Percentiles rank a stretch among this genome's conserved stretches.
Evolutionary conservation across 2,113 vertebrate genomes (phyloP).

Genomic region (Bufo gargarizans): DNA sequence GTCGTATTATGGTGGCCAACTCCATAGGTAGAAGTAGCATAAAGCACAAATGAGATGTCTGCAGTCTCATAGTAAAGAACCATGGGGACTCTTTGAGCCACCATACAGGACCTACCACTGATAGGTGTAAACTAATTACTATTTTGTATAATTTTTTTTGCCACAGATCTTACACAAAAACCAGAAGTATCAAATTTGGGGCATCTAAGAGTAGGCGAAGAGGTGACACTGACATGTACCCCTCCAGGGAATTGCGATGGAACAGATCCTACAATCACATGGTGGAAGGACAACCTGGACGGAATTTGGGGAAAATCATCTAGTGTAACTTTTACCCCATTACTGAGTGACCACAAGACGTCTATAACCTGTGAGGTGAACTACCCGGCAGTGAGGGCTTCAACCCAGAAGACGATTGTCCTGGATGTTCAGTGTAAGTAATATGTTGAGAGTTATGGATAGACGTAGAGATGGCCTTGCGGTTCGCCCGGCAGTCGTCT

Average conservation of each 20-base stretch:
- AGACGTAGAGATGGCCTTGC: no score
- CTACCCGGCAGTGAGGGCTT: neutral
- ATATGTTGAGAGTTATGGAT: neutral
- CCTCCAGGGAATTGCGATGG: neutral
- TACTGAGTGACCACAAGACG: neutral
- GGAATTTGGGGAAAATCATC: neutral
- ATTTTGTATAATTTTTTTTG: neutral
- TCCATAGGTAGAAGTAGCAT: no score
- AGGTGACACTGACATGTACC: conserved; percentile 11
- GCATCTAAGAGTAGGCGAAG: neutral
- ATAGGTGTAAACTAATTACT: no score
- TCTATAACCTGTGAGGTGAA: conserved; percentile 14
- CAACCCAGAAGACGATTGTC: neutral
- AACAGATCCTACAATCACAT: neutral
- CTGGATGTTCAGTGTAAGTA: conserved; percentile 31
- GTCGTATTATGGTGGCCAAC: no score
- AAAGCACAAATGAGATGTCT: no score
- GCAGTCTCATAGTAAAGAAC: no score
- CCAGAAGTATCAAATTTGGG: neutral
- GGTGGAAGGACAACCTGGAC: neutral
- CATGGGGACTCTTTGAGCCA: no score
- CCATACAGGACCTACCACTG: no score
- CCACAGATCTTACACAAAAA: conserved; percentile 12
- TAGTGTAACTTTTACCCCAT: neutral
- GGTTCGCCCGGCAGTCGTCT: no score